Conservation (phyloP, 2,797 vertebrate species). For the Acrocephalus scirpaceus region DNA sequence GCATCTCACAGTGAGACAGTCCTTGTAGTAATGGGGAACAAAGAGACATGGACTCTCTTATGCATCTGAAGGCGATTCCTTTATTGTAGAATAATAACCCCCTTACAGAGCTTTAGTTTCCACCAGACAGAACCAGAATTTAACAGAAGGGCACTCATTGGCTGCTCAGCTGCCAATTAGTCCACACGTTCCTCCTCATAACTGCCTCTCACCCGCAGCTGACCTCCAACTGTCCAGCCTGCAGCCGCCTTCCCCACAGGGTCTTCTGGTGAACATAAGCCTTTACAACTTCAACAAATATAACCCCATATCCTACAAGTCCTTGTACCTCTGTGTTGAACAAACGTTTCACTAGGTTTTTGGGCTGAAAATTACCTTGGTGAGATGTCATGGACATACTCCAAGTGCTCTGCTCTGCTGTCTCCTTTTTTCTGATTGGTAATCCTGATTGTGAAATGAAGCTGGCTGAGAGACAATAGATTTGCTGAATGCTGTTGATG, state of each 20-base stretch:
- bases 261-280: background rate
- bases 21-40: background rate
- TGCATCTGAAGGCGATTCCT: too few relatives aligned
- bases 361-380: background rate
- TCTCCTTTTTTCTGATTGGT: background rate
- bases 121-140: too few relatives aligned
- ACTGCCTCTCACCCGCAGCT: background rate
- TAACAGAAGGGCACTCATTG: background rate
- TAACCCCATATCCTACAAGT: background rate
- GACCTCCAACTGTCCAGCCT: too few relatives aligned
- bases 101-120: background rate
- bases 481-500: background rate
- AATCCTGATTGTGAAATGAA: background rate
- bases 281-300: background rate
- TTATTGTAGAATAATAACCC: background rate
- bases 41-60: background rate
- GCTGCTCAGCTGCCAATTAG: too few relatives aligned
- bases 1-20: background rate
- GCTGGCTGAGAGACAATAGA: background rate
- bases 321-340: background rate
- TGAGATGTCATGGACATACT: background rate
- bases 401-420: background rate
- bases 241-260: background rate
- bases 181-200: accelerated
- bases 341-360: background rate